Base-by-base conservation (phyloP, 2,113 vertebrate species). In the Indicator indicator region DNA sequence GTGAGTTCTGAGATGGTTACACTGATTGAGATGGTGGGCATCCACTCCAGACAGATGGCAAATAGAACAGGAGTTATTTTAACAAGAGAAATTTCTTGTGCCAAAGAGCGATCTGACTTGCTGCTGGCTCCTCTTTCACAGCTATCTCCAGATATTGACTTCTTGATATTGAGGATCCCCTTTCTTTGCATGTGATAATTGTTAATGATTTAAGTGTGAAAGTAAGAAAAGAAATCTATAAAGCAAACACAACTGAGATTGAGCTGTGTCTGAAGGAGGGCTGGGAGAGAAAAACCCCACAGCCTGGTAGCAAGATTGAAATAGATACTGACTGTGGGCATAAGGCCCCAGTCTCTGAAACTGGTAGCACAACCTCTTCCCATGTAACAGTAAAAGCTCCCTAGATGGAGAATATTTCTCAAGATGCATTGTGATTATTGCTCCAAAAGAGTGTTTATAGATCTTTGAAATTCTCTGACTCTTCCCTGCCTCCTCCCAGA, bases 151-250 rank as follows among this genome's bases (percentile, higher is more conserved):
- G 38, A 78, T 59, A 84, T 77, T 0, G 19, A 83, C 74, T 80
- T 75, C 76, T 62, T 1, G 0, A 18, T 86, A 65, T 68, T 67
- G 74, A 94, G 84, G 86, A 93, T 93, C 83, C 48, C 65, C 88
- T 94, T 90, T 89, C 80, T 86, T 83, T 92, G 48, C 74, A 40
- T 46, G 86, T 89, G 81, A 38, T 63, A 65, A 83, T 87, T 88
- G 52, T 52, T 72, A 87, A 77, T 83, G 63, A 56, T 87, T 32
- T 28, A 30, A 81, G 21, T 36, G 59, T 28, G 16, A 82, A 62
- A 76, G 21, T 15, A 38, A 54, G 30, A 71, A 55, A 78, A 83
- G 21, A 52, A 85, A 82, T 92, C 50, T 17, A 20, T 67, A 38
- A 83, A 75, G 4, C 12, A 69, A 90, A 65, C 42, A 27, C 27